These are phyloP conservation scores for Brachypodius melanocephalos DNA, from an alignment of 2,113 vertebrate species.

Conservation along the genomic window DNA sequence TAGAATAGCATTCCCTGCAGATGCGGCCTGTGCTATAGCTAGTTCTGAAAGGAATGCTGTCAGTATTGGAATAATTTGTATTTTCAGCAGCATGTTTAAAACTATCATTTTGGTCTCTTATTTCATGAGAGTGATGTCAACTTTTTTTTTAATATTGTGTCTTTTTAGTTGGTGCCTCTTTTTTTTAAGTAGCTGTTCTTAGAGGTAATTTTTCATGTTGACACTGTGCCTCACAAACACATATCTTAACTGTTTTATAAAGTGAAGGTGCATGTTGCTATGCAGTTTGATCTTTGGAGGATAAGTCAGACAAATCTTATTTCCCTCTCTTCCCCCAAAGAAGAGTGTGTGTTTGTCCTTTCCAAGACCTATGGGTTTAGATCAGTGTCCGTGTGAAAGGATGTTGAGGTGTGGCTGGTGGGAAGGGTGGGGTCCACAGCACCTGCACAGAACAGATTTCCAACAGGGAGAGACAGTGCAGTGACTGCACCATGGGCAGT, in stretches of 20 bases:
- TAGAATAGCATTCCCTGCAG: not conserved
- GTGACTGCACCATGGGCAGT: rapidly evolving
- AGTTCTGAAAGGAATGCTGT: not conserved
- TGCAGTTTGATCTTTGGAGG: not conserved
- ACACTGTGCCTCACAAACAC: not conserved
- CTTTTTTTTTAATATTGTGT: not conserved
- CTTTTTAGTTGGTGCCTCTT: not conserved
- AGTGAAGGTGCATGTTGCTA: not conserved
- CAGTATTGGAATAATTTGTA: not conserved
- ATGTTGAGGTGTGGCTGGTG: not conserved
- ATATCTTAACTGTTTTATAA: not conserved
- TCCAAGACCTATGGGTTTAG: not conserved
- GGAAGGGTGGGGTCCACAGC: not conserved
- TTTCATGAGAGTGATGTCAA: not conserved
- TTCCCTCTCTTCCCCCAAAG: not conserved
- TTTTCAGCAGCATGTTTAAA: not conserved
- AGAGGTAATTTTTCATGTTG: not conserved
- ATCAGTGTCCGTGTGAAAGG: not conserved
- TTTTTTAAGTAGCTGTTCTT: not conserved
- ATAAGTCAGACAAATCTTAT: not conserved
- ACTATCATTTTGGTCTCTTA: not conserved
- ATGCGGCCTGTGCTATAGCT: not conserved
- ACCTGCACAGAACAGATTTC: not conserved
- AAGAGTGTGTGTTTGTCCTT: not conserved
- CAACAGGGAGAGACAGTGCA: not conserved